Evolutionary conservation across 2,797 vertebrate species (phyloP), one percentile per base, ranked within the genome.

Genomic region (Notamacropus eugenii): DNA sequence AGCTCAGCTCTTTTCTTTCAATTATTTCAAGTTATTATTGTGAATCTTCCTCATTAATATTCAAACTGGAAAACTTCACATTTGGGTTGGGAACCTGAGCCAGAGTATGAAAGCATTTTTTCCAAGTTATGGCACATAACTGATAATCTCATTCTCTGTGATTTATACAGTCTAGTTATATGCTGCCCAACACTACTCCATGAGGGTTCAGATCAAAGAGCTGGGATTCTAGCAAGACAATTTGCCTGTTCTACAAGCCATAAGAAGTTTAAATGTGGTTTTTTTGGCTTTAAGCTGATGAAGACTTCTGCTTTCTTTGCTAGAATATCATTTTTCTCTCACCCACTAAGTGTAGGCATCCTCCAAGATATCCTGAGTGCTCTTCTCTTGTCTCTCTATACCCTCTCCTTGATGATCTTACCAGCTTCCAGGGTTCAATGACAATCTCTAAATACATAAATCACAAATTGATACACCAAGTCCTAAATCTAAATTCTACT

Each of bases 1-100:
- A 50, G 22, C 31, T 95, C 52, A 58, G n/a, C 3, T 93, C 67
- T 59, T 90, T 55, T 93, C 92, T 19, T 92, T 90, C 46, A 67
- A 93, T 14, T 19, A 96, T 46, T 27, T 92, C 55, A 24, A 50
- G 50, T 56, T 29, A 22, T 0, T 24, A 9, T 9, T 82, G 67
- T 46, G 19, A 27, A 11, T 16, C 27, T 87, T 94, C 46, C 29
- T 56, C 24, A 0, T 46, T 2, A n/a, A 52, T 59, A 40, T 94
- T 92, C 93, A 90, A 91, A 55, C 22, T 4, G 16, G 11, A 12
- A 19, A 58, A 74, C 1, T 59, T 54, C 19, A 24, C n/a, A 82
- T 82, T 40, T 82, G 67, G 27, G 19, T 74, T 67, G 16, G 19
- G 0, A 16, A n/a, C 0, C 29, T 67, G 31, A 82, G 11, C 12